phyloP scores from a whole-genome alignment of 2,888 invertebrate genomes.

The Caenorhabditis plicata region DNA sequence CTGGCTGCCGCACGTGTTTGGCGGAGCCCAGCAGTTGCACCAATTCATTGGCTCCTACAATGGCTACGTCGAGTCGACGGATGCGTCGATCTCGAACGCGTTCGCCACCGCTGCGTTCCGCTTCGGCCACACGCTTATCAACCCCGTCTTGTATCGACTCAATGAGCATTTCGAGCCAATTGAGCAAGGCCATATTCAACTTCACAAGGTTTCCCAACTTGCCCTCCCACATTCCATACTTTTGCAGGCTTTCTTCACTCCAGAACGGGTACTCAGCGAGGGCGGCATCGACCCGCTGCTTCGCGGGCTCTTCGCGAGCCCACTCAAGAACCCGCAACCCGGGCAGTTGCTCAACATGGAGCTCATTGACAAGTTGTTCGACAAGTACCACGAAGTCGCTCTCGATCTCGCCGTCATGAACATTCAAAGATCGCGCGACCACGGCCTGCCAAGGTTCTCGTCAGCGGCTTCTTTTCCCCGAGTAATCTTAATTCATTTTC shows the following conservation, averaged over 20 bases:
- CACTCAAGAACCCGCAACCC: conserved; percentile 78
- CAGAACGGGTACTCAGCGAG: conserved; percentile 91
- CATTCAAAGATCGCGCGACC: conserved; percentile 89
- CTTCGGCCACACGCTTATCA: conserved; percentile 94
- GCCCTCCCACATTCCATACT: not conserved
- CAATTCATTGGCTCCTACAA: conserved; percentile 77
- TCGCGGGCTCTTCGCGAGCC: conserved; percentile 78
- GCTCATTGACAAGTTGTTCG: conserved; percentile 84
- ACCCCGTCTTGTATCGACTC: conserved; percentile 76
- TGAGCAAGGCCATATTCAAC: conserved; percentile 82
- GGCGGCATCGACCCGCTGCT: conserved; percentile 95
- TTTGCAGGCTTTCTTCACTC: conserved; percentile 84
- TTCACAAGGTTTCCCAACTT: conserved; percentile 71
- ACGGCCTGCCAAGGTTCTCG: conserved; percentile 75
- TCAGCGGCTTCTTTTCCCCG: not conserved
- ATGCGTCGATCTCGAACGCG: conserved; percentile 75
- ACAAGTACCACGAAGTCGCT: conserved; percentile 71
- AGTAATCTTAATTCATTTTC: conserved; percentile 4
- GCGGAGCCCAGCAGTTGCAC: conserved; percentile 71
- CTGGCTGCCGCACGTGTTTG: conserved; percentile 82
- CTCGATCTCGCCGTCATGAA: conserved; percentile 93
- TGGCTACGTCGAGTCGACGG: conserved; percentile 76
- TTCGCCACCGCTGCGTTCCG: conserved; percentile 91
- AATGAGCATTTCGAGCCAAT: conserved; percentile 70
- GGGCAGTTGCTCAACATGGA: conserved; percentile 88